These are phyloP conservation scores for Torymus aiolomorphi DNA, from an alignment of 2,888 invertebrate genomes.

Conservation along the genomic window DNA sequence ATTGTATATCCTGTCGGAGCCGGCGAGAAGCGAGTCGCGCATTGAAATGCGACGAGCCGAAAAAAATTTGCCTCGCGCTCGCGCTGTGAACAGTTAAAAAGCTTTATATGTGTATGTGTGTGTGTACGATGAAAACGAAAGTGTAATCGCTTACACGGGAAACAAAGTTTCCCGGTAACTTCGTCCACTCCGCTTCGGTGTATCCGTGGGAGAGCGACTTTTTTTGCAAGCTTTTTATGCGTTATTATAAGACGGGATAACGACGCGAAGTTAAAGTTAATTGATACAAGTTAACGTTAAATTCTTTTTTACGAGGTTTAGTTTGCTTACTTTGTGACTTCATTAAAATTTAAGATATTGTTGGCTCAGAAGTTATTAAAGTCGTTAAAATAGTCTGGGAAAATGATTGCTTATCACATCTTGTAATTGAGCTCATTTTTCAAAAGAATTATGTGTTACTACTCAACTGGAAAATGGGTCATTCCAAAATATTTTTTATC, in stretches of 20 bases:
- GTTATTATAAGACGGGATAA: conserved; percentile 13
- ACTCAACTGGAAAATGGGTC: too few species aligned
- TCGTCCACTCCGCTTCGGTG: conserved; percentile 16
- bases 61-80: too few species aligned
- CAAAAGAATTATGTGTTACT: too few species aligned
- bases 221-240: conserved; percentile 10
- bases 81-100: too few species aligned
- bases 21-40: too few species aligned
- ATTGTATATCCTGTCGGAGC: too few species aligned
- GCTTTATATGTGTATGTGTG: too few species aligned
- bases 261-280: conserved; percentile 8
- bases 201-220: not conserved
- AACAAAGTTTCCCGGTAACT: conserved; percentile 15
- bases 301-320: not conserved
- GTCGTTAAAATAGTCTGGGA: not conserved
- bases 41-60: too few species aligned
- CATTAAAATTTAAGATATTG: not conserved
- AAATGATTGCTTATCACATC: too few species aligned
- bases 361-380: not conserved
- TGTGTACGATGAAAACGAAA: not conserved
- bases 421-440: too few species aligned
- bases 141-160: conserved; percentile 16
- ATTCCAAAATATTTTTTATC: too few species aligned
- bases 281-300: conserved; percentile 21
- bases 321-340: not conserved